phyloP scores from a whole-genome alignment of 2,888 invertebrate species.

The Dryobota labecula region DNA sequence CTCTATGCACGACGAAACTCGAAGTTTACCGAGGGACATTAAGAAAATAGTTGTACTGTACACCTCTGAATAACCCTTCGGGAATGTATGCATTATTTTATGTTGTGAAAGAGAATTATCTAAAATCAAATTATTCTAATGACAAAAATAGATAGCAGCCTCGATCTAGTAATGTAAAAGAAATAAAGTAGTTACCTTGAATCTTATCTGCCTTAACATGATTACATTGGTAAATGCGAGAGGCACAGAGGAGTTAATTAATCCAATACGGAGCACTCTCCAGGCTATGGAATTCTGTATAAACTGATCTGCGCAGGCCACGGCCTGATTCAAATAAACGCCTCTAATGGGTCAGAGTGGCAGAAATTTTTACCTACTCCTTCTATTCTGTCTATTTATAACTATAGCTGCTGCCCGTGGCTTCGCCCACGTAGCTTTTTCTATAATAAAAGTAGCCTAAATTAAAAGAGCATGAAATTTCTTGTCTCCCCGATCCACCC shows the following conservation, averaged over 20 bases:
- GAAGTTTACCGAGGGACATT: no score
- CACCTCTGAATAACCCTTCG: no score
- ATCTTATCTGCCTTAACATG: not conserved
- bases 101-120: not conserved
- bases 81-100: no score
- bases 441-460: no score
- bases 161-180: not conserved
- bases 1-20: no score
- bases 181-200: not conserved
- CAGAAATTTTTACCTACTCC: not conserved
- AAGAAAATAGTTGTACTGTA: no score
- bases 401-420: no score
- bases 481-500: no score
- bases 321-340: conserved; percentile 9
- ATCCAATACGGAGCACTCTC: conserved; percentile 39
- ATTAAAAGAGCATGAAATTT: no score
- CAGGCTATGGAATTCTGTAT: conserved; percentile 9
- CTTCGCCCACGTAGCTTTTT: no score
- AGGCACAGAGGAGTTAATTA: conserved; percentile 25
- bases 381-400: no score
- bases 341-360: not conserved
- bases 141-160: not conserved
- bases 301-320: not conserved
- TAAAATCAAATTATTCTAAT: not conserved
- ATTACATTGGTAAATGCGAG: conserved; percentile 16